Base-by-base conservation (phyloP, 2,888 invertebrate species). In the Brachyopa scutellaris region DNA sequence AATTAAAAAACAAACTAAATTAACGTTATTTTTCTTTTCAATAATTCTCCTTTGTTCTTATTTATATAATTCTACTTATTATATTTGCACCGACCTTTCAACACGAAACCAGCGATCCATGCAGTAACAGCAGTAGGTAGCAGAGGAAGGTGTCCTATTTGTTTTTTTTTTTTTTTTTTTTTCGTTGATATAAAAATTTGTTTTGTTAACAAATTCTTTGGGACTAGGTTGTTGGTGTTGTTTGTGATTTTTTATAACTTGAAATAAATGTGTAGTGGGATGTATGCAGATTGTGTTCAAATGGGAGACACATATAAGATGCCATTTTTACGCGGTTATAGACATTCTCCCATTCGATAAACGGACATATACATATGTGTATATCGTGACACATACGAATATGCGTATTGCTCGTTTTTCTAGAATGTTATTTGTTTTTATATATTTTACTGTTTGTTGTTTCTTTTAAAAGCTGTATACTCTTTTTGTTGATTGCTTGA, bases 401-500 rank as follows among this genome's bases (percentile, higher is more conserved):
- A n/a, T 51, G 49, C 49, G 31, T 26, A 29, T 49, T 38, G 8
- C 33, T 74, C 49, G 42, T n/a, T n/a, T n/a, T n/a, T 19, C 11
- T 57, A 31, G 15, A 49, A 49, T 40, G 21, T 42, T 53, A 11
- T 45, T 57, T 62, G 59, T 17, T 15, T 67, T 70, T 47, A 55
- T 67, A 57, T 29, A 51, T 40, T 77, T 51, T 62, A 67, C 70
- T 72, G 69, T 72, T 77, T 72, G 69, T 72, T 77, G 59, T 72
- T 72, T 80, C 31, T 82, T 59, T 77, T 55, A 70, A 70, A 82
- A 72, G 77, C 82, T 59, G 17, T 77, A 38, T 76, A 76, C 64
- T 59, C 49, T 74, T 47, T 64, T 78, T 83, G 67, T 73, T 78
- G 78, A 78, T 83, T 78, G 83, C 72, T 83, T 83, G 78, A 62